Conservation (phyloP, 2,888 invertebrate genomes). For the Lobophora halterata region DNA sequence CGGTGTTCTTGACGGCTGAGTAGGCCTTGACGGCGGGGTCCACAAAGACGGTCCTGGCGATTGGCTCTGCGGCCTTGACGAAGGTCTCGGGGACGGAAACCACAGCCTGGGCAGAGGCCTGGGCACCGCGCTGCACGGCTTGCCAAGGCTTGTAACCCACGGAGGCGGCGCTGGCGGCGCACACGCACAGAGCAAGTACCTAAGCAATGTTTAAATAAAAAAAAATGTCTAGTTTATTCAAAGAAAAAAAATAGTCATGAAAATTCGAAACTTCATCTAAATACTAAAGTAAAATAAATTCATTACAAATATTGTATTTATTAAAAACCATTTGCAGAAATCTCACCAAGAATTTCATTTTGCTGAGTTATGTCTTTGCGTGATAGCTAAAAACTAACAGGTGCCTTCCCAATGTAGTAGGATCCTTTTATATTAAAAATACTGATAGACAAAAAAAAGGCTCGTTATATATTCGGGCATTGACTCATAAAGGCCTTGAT, state of each 20-base stretch:
- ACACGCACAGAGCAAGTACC: conserved; percentile 34
- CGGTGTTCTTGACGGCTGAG: conserved; percentile 1
- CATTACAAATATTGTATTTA: too few relatives aligned
- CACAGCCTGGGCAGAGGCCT: conserved; percentile 9
- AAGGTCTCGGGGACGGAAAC: conserved; percentile 1
- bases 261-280: too few relatives aligned
- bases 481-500: conserved; percentile 47
- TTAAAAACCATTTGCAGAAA: conserved; percentile 11
- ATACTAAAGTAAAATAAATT: too few relatives aligned
- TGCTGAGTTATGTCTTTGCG: conserved; percentile 46
- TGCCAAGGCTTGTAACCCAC: conserved; percentile 19
- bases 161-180: conserved; percentile 31
- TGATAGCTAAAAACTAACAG: conserved; percentile 44
- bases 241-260: too few relatives aligned
- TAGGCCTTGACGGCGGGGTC: conserved; percentile 8
- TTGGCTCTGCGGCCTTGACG: conserved; percentile 8
- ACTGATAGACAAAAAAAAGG: conserved; percentile 36
- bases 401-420: conserved; percentile 30
- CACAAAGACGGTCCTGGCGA: too few relatives aligned
- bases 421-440: conserved; percentile 46
- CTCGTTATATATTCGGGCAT: conserved; percentile 32
- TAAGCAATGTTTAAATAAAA: conserved; percentile 3
- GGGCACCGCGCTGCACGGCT: conserved; percentile 8
- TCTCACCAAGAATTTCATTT: conserved; percentile 57
- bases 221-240: not conserved